Evolutionary conservation across 2,888 invertebrate species (phyloP).

Genomic region (Ommatoiulus sabulosus): DNA sequence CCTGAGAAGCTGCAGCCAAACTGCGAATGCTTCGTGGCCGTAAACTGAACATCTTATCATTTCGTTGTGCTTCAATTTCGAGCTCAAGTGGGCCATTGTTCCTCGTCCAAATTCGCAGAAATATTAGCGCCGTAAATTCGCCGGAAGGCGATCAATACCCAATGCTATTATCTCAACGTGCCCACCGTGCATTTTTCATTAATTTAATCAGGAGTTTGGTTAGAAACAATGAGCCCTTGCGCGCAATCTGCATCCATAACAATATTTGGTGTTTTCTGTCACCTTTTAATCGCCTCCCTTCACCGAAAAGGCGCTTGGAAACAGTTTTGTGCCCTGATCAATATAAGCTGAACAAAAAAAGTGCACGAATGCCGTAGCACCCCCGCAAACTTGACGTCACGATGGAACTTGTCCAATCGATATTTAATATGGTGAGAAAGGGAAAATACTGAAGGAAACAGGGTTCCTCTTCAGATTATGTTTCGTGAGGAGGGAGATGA

Average conservation of each 20-base stretch:
- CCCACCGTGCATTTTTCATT: conserved; percentile 36
- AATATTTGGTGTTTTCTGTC: conserved; percentile 40
- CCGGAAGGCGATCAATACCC: neutral
- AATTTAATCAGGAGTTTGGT: conserved; percentile 36
- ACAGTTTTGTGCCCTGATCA: conserved; percentile 9
- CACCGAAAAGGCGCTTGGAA: neutral
- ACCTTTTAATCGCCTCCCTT: conserved; percentile 35
- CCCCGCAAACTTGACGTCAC: neutral
- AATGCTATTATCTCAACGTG: conserved; percentile 17
- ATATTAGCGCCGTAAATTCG: neutral
- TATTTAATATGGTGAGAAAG: conserved; percentile 34
- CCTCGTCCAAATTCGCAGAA: neutral
- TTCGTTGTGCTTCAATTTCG: neutral
- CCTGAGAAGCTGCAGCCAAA: neutral
- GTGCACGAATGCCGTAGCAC: neutral
- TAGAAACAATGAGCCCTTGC: conserved; percentile 7
- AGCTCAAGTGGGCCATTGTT: conserved; percentile 2
- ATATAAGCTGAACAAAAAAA: neutral
- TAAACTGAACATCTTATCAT: too few relatives aligned
- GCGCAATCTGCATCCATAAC: conserved; percentile 39
- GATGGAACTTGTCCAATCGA: conserved; percentile 26
- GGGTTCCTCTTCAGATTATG: conserved; percentile 26
- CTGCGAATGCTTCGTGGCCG: too few relatives aligned
- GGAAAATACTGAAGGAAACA: conserved; percentile 19
- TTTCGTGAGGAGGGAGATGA: conserved; percentile 17